Percentiles rank a stretch among this genome's conserved stretches.
These are phyloP conservation scores for Rhagonycha lutea DNA, from an alignment of 2,888 invertebrate species.

Conservation along the genomic window DNA sequence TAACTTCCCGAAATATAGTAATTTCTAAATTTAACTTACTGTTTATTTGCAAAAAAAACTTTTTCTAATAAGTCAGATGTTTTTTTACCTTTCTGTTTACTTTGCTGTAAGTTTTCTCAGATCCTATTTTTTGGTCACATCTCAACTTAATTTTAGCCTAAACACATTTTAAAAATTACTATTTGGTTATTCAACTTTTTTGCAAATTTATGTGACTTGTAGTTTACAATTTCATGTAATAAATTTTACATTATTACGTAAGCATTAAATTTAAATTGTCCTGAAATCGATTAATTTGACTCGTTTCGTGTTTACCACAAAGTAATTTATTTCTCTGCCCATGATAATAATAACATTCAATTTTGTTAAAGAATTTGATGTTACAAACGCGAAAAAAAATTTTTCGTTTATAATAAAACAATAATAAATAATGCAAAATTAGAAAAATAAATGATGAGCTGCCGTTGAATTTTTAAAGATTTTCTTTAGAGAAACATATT, in stretches of 20 bases:
- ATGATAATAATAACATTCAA: neutral
- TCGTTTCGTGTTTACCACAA: neutral
- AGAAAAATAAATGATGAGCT: neutral
- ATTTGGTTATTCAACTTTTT: neutral
- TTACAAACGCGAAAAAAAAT: neutral
- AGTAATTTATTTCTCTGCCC: neutral
- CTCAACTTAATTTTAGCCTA: too few relatives aligned
- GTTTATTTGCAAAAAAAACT: neutral
- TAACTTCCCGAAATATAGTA: neutral
- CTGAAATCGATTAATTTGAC: neutral
- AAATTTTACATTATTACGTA: neutral
- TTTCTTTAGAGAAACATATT: neutral
- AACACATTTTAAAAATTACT: neutral
- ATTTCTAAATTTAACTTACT: neutral
- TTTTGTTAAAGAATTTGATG: neutral
- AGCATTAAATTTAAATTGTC: neutral
- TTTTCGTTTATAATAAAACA: neutral
- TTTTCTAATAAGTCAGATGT: neutral
- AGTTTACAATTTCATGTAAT: neutral
- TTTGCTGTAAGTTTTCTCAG: neutral
- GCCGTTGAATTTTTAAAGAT: neutral
- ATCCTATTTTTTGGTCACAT: neutral
- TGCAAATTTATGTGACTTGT: neutral
- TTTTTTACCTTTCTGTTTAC: neutral
- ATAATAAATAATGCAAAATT: neutral